Percentiles rank a stretch among this genome's conserved stretches.
These are phyloP conservation scores for Lasioglossum figueresi DNA, from an alignment of 2,888 invertebrate genomes.

Conservation along the genomic window DNA sequence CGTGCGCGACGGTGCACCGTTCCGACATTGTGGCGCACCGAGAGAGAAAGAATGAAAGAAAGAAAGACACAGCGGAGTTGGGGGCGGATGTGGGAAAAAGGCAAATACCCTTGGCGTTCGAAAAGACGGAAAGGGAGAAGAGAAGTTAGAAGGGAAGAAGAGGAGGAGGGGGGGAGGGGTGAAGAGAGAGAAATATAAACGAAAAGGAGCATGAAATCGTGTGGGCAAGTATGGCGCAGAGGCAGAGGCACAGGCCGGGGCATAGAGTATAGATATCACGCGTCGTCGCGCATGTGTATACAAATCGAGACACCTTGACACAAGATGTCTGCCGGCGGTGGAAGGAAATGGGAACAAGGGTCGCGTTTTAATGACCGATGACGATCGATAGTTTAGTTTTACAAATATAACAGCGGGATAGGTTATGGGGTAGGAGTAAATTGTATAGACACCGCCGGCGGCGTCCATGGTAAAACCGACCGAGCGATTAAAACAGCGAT, in stretches of 20 bases:
- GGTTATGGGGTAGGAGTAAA: conserved; percentile 35
- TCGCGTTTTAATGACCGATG: conserved; percentile 60
- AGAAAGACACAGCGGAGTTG: not conserved
- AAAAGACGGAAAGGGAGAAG: not conserved
- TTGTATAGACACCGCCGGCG: conserved; percentile 48
- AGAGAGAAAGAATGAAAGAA: not conserved
- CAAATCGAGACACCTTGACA: conserved; percentile 27
- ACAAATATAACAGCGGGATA: conserved; percentile 72
- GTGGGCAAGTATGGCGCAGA: conserved; percentile 23
- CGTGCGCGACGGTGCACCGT: conserved; percentile 23
- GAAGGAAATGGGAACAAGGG: conserved; percentile 52
- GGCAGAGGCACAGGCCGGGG: not conserved
- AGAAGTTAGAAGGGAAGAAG: too few species aligned
- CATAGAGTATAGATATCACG: conserved; percentile 2
- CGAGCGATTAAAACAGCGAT: conserved; percentile 78
- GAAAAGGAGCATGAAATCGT: conserved; percentile 27
- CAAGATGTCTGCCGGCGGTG: conserved; percentile 30
- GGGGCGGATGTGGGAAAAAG: conserved; percentile 7
- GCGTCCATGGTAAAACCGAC: conserved; percentile 63
- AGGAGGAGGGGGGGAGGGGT: too few species aligned
- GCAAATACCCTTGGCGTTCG: conserved; percentile 9
- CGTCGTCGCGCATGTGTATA: not conserved
- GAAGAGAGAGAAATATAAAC: not conserved
- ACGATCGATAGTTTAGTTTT: conserved; percentile 74
- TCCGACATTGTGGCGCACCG: conserved; percentile 26